Conservation (phyloP, 2,888 invertebrate species). For the Heteromyza rotundicornis region DNA sequence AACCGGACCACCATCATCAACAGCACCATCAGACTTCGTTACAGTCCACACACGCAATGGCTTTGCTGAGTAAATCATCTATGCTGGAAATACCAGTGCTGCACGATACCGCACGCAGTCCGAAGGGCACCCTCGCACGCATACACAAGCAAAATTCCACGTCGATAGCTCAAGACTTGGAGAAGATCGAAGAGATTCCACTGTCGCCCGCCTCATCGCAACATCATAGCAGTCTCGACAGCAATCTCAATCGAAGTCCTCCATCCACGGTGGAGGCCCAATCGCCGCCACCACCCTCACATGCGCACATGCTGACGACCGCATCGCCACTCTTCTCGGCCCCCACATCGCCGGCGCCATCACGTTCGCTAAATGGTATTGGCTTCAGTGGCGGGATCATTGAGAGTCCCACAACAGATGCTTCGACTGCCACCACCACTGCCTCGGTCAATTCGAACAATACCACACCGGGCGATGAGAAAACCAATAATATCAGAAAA, state of each 20-base stretch:
- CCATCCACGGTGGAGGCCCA: slow-evolving; percentile 53
- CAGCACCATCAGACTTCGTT: slow-evolving; percentile 42
- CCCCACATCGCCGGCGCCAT: slow-evolving; percentile 52
- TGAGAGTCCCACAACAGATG: slow-evolving; percentile 35
- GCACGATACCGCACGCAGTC: slow-evolving; percentile 58
- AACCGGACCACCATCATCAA: slow-evolving; percentile 46
- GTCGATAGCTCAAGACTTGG: slow-evolving; percentile 72
- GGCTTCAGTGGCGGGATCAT: slow-evolving; percentile 30
- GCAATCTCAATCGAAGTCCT: slow-evolving; percentile 60
- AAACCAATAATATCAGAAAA: slow-evolving; percentile 29
- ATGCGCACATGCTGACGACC: slow-evolving; percentile 10
- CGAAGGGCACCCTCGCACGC: slow-evolving; percentile 51
- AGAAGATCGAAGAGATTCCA: slow-evolving; percentile 73
- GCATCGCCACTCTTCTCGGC: slow-evolving; percentile 46
- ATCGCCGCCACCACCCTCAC: slow-evolving; percentile 37
- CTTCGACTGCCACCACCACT: slow-evolving; percentile 34
- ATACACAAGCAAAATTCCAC: slow-evolving; percentile 73
- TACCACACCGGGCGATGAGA: slow-evolving; percentile 31
- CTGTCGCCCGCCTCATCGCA: slow-evolving; percentile 64
- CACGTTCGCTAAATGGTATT: slow-evolving; percentile 46
- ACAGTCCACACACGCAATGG: slow-evolving; percentile 42
- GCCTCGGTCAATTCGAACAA: slow-evolving; percentile 33
- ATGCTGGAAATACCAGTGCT: slow-evolving; percentile 58
- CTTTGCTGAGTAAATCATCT: slow-evolving; percentile 43
- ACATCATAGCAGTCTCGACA: slow-evolving; percentile 60